Percentiles rank a stretch among this genome's conserved stretches.
Evolutionary conservation across 2,797 vertebrate genomes (phyloP).

Genomic region (Eurystomus glaucurus): DNA sequence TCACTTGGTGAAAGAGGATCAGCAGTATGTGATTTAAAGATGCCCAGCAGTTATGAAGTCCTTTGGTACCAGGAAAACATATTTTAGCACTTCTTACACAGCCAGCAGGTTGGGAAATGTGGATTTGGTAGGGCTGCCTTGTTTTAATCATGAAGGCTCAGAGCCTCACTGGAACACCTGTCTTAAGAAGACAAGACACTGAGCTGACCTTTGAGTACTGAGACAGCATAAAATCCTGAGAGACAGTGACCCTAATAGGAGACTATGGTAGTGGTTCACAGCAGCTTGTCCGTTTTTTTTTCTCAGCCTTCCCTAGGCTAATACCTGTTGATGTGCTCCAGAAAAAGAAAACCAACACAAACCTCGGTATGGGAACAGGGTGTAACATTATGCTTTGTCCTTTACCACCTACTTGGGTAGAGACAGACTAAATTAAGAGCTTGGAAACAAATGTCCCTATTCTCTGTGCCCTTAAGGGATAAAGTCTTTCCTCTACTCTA

Average conservation of each 20-base stretch:
- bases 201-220: background rate
- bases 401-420: background rate
- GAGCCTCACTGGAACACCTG: background rate
- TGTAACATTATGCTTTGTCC: background rate
- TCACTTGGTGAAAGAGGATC: background rate
- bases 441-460: background rate
- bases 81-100: constrained; percentile 1
- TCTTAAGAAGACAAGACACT: background rate
- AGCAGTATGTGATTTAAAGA: background rate
- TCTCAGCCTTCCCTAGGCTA: background rate
- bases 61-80: background rate
- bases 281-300: background rate
- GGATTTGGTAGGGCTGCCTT: background rate
- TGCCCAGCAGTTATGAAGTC: constrained; percentile 1
- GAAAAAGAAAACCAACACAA: background rate
- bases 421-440: background rate
- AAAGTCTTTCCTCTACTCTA: background rate
- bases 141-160: background rate
- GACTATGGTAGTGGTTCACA: background rate
- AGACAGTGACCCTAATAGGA: background rate
- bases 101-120: background rate
- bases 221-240: background rate
- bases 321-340: background rate
- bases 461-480: background rate
- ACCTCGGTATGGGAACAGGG: background rate